phyloP scores from a whole-genome alignment of 2,888 invertebrate genomes.

The Steinernema carpocapsae region DNA sequence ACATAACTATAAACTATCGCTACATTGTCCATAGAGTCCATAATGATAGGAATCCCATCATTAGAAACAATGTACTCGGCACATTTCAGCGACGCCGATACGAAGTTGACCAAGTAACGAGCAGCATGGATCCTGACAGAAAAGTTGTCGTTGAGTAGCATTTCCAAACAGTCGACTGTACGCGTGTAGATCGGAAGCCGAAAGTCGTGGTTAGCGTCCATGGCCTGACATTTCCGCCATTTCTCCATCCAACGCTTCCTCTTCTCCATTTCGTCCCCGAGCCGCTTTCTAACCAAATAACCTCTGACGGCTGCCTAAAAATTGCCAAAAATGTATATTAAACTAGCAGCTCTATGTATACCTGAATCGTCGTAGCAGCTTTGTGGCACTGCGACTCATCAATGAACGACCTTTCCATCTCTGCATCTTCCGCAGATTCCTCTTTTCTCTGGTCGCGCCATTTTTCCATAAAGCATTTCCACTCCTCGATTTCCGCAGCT shows the following conservation, averaged over 20 bases:
- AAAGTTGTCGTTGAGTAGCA: neutral
- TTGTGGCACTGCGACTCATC: neutral
- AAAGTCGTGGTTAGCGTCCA: neutral
- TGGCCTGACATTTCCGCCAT: neutral
- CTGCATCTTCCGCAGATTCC: neutral
- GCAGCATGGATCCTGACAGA: neutral
- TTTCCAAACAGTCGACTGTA: neutral
- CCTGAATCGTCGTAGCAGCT: neutral
- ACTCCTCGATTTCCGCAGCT: neutral
- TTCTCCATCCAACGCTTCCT: constrained; percentile 1
- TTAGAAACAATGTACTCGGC: neutral
- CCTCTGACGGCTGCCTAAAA: neutral
- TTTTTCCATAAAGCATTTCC: neutral
- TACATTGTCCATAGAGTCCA: constrained; percentile 8
- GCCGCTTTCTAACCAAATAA: neutral
- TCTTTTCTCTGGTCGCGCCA: neutral
- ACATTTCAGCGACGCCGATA: neutral
- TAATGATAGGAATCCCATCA: neutral
- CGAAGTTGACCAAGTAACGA: neutral
- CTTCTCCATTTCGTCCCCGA: neutral
- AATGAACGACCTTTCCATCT: neutral
- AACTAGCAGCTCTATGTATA: neutral
- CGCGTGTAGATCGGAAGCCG: neutral
- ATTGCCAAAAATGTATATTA: neutral
- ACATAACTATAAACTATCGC: no score